These are phyloP conservation scores for Mus spicilegus DNA, from an alignment of 2,113 vertebrate genomes.

Conservation along the genomic window DNA sequence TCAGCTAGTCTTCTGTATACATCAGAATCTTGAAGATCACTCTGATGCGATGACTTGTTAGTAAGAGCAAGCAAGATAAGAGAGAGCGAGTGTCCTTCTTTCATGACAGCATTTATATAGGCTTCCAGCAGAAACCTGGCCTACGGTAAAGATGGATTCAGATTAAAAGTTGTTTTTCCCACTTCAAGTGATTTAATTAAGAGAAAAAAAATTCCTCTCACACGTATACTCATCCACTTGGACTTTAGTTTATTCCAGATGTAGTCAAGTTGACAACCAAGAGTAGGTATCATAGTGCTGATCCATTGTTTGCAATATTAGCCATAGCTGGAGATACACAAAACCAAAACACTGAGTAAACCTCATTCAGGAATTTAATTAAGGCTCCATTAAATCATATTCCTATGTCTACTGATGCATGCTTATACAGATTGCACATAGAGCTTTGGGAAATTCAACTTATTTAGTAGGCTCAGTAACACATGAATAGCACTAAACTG, in stretches of 20 bases:
- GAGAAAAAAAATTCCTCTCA: background rate
- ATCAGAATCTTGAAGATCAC: background rate
- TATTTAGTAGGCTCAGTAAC: background rate
- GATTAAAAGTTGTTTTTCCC: background rate
- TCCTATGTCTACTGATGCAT: background rate
- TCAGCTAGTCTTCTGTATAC: background rate
- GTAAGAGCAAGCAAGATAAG: background rate
- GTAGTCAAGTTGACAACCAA: background rate
- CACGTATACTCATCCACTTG: background rate
- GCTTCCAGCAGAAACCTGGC: background rate
- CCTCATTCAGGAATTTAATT: constrained; percentile 11
- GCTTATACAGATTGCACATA: background rate
- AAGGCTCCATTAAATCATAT: background rate
- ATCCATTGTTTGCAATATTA: background rate
- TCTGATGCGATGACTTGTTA: background rate
- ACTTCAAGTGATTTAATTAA: background rate
- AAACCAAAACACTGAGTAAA: constrained; percentile 27
- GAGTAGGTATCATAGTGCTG: background rate
- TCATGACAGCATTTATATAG: background rate
- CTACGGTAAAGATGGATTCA: too few relatives aligned
- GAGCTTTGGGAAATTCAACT: constrained; percentile 22
- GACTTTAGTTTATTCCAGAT: background rate
- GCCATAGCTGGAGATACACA: constrained; percentile 9
- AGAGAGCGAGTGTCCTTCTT: background rate
- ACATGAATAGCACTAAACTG: constrained; percentile 14